phyloP scores from a whole-genome alignment of 2,888 invertebrate species.

The Ischnus inquisitorius region DNA sequence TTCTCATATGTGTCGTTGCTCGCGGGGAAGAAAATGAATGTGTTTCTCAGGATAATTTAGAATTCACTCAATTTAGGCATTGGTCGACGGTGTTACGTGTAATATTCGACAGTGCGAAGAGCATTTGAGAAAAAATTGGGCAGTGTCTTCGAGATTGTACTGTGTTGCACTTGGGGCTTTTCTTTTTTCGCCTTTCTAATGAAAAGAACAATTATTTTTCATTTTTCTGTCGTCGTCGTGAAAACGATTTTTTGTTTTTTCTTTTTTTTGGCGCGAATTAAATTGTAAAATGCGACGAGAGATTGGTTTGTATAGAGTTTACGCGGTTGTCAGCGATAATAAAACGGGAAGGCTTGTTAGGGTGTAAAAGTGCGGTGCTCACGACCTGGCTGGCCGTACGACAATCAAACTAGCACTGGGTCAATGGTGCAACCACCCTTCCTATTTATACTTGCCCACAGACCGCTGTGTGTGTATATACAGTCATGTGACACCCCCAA shows the following conservation, averaged over 20 bases:
- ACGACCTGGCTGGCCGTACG: conserved; percentile 79
- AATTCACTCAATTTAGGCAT: conserved; percentile 61
- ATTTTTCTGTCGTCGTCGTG: background rate
- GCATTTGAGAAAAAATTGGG: conserved; percentile 75
- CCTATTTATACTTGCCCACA: conserved; percentile 82
- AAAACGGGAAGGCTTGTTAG: conserved; percentile 69
- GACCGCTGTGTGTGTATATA: conserved; percentile 75
- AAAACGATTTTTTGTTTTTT: conserved; percentile 16
- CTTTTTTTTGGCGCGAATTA: background rate
- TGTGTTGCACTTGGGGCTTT: conserved; percentile 61
- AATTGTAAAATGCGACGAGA: conserved; percentile 7
- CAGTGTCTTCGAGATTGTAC: conserved; percentile 79
- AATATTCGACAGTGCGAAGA: conserved; percentile 58
- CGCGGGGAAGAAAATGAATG: background rate
- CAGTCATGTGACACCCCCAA: conserved; percentile 80
- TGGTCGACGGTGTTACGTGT: conserved; percentile 40
- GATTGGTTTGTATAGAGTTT: conserved; percentile 2
- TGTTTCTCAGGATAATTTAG: conserved; percentile 39
- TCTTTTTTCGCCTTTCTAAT: background rate
- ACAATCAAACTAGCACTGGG: conserved; percentile 83
- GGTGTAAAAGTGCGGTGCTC: conserved; percentile 67
- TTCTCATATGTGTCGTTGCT: conserved; percentile 16
- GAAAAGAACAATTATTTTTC: conserved; percentile 4
- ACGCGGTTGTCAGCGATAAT: conserved; percentile 42
- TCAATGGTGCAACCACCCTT: conserved; percentile 84